These are phyloP conservation scores for Drosophila ustulata DNA, from an alignment of 2,888 invertebrate species.

Conservation along the genomic window DNA sequence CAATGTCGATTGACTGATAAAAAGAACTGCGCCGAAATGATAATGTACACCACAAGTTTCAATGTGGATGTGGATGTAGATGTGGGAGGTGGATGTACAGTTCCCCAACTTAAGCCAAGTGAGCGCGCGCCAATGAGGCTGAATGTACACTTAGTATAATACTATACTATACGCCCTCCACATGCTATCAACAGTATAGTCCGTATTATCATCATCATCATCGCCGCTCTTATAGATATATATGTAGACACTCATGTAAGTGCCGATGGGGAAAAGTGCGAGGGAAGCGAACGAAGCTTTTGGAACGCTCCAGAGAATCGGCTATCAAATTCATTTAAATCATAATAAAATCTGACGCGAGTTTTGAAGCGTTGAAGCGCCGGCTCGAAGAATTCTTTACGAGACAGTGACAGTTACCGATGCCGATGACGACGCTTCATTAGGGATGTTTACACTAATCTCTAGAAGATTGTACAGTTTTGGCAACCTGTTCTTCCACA, in stretches of 20 bases:
- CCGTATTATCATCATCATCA: conserved; percentile 23
- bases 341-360: conserved; percentile 70
- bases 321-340: conserved; percentile 78
- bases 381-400: conserved; percentile 35
- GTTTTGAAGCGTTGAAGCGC: conserved; percentile 48
- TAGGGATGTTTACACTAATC: conserved; percentile 2
- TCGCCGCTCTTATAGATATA: conserved; percentile 10
- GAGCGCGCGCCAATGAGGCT: conserved; percentile 71
- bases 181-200: conserved; percentile 40
- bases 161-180: conserved; percentile 30
- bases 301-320: conserved; percentile 53
- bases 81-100: conserved; percentile 52
- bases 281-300: conserved; percentile 29
- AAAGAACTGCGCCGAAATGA: conserved; percentile 77
- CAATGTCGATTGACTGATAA: conserved; percentile 73
- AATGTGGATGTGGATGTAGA: conserved; percentile 38
- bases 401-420: background rate
- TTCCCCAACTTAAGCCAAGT: conserved; percentile 52
- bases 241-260: background rate
- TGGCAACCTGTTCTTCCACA: conserved; percentile 19
- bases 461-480: conserved; percentile 1
- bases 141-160: conserved; percentile 65
- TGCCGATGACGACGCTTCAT: background rate
- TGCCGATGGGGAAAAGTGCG: conserved; percentile 36
- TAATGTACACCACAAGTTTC: conserved; percentile 55